Conservation (phyloP, 2,113 vertebrate species). For the Actinemys pallida region DNA sequence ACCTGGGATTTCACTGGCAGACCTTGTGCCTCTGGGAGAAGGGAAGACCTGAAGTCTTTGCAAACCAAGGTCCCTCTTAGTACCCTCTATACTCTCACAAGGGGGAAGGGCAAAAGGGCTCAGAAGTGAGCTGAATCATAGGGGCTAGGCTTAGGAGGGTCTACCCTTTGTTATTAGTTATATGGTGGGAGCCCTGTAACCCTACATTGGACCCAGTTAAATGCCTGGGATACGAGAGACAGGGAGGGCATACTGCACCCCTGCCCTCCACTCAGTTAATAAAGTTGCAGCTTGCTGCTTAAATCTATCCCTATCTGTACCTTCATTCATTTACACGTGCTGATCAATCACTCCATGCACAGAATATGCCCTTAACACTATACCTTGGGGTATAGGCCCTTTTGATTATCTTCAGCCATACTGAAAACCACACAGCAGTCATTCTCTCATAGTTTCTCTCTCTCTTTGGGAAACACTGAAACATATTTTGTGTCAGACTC, state of each 20-base stretch:
- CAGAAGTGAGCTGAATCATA: not conserved
- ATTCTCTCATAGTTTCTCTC: not conserved
- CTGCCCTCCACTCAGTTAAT: rapidly evolving
- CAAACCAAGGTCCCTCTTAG: not conserved
- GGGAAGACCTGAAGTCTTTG: not conserved
- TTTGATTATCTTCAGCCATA: not conserved
- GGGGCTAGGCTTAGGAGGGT: not conserved
- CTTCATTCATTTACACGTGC: not conserved
- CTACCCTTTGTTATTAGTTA: not conserved
- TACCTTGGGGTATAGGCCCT: not conserved
- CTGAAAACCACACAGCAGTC: not conserved
- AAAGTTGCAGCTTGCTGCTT: not conserved
- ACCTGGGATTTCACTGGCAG: not conserved
- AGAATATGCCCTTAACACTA: not conserved
- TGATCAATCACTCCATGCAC: not conserved
- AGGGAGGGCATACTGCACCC: not conserved
- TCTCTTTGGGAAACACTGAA: not conserved
- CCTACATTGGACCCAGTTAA: not conserved
- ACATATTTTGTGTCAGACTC: not conserved
- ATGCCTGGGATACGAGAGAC: not conserved
- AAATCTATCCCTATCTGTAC: rapidly evolving
- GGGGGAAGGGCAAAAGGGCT: not conserved
- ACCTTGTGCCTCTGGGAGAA: not conserved
- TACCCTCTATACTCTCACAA: not conserved
- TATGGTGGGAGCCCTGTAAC: not conserved